Evolutionary conservation across 1,140 invertebrate species (phyloP).

Genomic region (Brachionus asplanchnoidis): DNA sequence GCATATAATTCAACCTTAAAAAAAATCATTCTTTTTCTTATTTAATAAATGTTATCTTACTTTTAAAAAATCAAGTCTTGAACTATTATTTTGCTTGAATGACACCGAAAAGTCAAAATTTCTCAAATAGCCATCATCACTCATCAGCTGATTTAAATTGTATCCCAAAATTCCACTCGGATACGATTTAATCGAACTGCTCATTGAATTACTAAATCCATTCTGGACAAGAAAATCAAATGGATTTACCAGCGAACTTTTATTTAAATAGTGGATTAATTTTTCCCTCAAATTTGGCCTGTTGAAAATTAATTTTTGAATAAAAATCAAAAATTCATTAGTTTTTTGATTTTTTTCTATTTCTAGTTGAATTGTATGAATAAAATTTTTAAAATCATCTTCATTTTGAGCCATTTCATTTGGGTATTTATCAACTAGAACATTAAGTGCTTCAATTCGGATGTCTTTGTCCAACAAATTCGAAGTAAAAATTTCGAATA

Average conservation of each 20-base stretch:
- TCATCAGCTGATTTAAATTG: background rate
- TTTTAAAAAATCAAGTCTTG: background rate
- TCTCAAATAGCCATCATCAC: background rate
- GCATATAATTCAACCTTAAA: background rate
- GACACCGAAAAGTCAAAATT: background rate
- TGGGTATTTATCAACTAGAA: background rate
- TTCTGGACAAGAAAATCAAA: slow-evolving; percentile 13
- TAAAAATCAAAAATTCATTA: background rate
- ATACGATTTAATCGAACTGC: background rate
- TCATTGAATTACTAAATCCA: background rate
- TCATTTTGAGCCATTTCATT: background rate
- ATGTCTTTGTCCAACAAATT: background rate
- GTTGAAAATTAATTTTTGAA: background rate
- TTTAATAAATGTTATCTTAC: background rate
- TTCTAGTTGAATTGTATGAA: background rate
- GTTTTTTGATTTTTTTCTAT: background rate
- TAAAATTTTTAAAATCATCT: background rate
- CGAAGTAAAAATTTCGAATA: background rate
- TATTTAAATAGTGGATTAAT: background rate
- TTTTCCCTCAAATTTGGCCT: background rate
- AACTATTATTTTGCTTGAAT: background rate
- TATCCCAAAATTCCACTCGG: background rate
- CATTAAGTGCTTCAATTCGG: background rate
- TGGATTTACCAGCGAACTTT: background rate
- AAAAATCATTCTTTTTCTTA: background rate